These are phyloP conservation scores for Notolepis coatsorum DNA, from an alignment of 2,797 vertebrate genomes.

Conservation along the genomic window DNA sequence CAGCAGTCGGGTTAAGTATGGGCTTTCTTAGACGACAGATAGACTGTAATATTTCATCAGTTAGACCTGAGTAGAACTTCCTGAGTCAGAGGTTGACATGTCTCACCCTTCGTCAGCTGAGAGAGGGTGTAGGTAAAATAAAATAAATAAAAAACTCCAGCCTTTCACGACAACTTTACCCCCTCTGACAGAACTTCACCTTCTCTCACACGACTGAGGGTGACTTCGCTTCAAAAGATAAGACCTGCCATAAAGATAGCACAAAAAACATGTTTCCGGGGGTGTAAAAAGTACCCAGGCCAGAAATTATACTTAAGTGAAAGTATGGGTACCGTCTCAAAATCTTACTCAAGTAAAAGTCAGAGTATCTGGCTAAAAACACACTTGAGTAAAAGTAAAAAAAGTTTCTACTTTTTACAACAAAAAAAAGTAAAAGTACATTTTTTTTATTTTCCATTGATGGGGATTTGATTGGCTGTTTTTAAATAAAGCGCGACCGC, in stretches of 20 bases:
- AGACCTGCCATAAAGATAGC: constrained; percentile 20
- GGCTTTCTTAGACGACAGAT: constrained; percentile 12
- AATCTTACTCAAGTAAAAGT: too few relatives aligned
- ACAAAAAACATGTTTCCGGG: constrained; percentile 50
- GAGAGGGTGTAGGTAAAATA: neutral
- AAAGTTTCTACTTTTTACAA: too few relatives aligned
- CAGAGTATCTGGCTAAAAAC: too few relatives aligned
- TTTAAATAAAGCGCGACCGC: too few relatives aligned
- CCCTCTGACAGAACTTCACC: neutral
- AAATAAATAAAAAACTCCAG: too few relatives aligned
- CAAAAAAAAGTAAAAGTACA: too few relatives aligned
- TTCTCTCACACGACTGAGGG: constrained; percentile 22
- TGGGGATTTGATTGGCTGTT: too few relatives aligned
- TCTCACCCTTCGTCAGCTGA: constrained; percentile 5
- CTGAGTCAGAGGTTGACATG: constrained; percentile 26
- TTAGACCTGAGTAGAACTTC: constrained; percentile 20
- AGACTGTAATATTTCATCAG: constrained; percentile 17
- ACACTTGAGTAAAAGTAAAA: too few relatives aligned
- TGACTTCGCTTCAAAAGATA: constrained; percentile 44
- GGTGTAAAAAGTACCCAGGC: too few relatives aligned
- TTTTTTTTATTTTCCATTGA: too few relatives aligned
- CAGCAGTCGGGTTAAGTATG: constrained; percentile 1
- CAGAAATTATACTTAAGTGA: too few relatives aligned
- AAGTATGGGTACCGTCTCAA: too few relatives aligned
- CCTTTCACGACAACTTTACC: neutral